These are phyloP conservation scores for Phthorimaea operculella DNA, from an alignment of 1,140 invertebrate genomes.

Conservation along the genomic window DNA sequence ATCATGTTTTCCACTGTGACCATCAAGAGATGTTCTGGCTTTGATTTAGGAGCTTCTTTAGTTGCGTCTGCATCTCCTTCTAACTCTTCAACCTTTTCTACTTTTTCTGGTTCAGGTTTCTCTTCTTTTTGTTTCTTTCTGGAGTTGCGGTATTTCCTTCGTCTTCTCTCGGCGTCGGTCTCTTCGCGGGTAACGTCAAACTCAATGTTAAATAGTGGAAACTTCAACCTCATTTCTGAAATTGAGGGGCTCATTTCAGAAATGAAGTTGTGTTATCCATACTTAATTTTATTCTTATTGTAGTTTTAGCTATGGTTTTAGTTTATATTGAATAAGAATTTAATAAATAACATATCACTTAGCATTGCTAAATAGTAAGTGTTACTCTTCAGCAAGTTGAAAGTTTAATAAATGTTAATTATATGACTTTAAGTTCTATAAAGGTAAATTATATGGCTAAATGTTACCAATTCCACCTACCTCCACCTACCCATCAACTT, in stretches of 20 bases:
- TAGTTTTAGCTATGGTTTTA: background rate
- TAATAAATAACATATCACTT: no score
- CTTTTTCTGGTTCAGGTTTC: conserved; percentile 16
- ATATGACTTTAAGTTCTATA: no score
- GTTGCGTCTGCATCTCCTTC: background rate
- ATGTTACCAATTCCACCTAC: no score
- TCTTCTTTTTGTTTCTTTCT: conserved; percentile 26
- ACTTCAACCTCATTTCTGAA: conserved; percentile 67
- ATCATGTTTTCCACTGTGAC: conserved; percentile 95
- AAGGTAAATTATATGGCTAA: no score
- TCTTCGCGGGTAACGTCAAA: conserved; percentile 73
- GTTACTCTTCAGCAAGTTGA: no score
- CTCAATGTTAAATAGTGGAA: conserved; percentile 75
- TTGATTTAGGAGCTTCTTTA: conserved; percentile 38
- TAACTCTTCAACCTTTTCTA: conserved; percentile 7
- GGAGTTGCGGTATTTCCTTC: conserved; percentile 65
- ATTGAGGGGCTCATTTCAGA: conserved; percentile 50
- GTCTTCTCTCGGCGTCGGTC: conserved; percentile 64
- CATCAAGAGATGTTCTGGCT: conserved; percentile 78
- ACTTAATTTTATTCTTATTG: background rate
- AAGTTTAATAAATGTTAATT: no score
- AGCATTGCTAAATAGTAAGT: no score
- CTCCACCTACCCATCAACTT: no score
- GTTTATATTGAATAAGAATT: background rate
- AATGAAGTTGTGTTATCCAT: conserved; percentile 34